Conservation (phyloP, 2,797 vertebrate species). For the Netta rufina region DNA sequence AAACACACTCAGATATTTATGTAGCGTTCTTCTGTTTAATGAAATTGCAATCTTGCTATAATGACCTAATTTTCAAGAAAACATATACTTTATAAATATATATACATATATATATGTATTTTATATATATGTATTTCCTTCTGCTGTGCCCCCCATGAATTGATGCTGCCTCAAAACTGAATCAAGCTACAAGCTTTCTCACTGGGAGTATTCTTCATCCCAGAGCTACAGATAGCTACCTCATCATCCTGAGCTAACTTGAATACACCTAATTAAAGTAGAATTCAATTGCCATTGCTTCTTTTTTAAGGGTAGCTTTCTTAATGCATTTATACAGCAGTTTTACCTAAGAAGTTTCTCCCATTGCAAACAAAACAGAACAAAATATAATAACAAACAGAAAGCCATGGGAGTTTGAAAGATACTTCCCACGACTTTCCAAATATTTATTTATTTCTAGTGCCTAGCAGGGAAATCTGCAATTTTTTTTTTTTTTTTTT, state of each 20-base stretch:
- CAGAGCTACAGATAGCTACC: not conserved
- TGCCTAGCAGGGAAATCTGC: not conserved
- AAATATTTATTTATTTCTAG: not conserved
- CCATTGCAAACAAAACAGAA: not conserved
- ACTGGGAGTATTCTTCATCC: not conserved
- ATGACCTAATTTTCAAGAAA: not conserved
- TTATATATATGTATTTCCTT: not conserved
- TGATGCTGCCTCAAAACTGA: not conserved
- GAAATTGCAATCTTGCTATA: not conserved
- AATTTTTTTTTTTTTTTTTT: not conserved
- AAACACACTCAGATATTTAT: not conserved
- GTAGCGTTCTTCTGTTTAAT: not conserved
- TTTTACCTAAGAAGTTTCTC: not conserved
- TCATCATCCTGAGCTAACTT: not conserved
- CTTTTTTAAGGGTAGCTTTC: not conserved
- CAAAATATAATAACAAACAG: not conserved
- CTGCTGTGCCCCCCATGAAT: constrained; percentile 15
- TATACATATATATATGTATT: not conserved
- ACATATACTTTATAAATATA: not conserved
- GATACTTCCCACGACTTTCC: not conserved
- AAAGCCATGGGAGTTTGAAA: fast-evolving
- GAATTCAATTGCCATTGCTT: not conserved
- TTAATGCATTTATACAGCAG: not conserved
- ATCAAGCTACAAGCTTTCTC: not conserved
- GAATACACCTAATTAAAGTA: not conserved